Evolutionary conservation across 2,888 invertebrate species (phyloP).

Genomic region (Caradrina clavipalpis): DNA sequence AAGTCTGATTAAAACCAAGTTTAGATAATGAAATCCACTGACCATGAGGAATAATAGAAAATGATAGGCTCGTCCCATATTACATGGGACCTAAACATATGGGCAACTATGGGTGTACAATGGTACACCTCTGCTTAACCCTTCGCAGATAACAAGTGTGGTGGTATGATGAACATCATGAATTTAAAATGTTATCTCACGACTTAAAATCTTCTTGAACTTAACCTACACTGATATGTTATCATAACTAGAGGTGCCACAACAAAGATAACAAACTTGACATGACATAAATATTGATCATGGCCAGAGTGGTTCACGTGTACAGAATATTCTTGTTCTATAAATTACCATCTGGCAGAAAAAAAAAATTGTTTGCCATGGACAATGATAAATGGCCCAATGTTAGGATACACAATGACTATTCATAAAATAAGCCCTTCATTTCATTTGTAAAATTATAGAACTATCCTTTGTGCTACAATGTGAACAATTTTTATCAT

Average conservation of each 20-base stretch:
- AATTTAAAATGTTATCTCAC: not conserved
- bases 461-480: not conserved
- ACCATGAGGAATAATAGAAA: too few relatives aligned
- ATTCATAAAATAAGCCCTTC: too few relatives aligned
- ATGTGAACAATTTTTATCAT: not conserved
- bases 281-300: constrained; percentile 53
- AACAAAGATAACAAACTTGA: constrained; percentile 51
- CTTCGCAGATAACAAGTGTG: too few relatives aligned
- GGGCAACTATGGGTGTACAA: too few relatives aligned
- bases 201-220: constrained; percentile 50
- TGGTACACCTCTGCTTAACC: too few relatives aligned
- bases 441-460: too few relatives aligned
- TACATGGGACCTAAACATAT: too few relatives aligned
- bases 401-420: too few relatives aligned
- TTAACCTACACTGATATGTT: constrained; percentile 55
- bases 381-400: not conserved
- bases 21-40: not conserved
- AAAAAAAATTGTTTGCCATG: not conserved
- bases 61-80: too few relatives aligned
- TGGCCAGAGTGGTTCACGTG: not conserved
- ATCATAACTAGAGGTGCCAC: constrained; percentile 26
- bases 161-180: too few relatives aligned
- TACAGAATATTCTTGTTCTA: not conserved
- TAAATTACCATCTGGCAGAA: not conserved
- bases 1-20: not conserved